Evolutionary conservation across 2,797 vertebrate genomes (phyloP).

Genomic region (Channallabes apus): DNA sequence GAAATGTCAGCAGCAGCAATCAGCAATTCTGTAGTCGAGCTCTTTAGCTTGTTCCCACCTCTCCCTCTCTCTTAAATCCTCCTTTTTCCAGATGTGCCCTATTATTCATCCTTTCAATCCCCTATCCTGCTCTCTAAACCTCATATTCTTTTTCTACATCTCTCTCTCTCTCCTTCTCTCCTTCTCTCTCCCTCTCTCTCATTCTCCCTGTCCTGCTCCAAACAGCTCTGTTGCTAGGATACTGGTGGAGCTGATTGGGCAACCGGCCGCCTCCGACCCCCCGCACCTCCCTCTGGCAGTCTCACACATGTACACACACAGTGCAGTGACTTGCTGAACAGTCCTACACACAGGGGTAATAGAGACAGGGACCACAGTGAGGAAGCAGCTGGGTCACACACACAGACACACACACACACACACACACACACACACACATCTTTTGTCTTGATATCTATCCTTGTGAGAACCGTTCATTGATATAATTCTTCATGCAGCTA

Average conservation of each 20-base stretch:
- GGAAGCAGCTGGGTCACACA: constrained; percentile 76
- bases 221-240: constrained; percentile 86
- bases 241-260: constrained; percentile 80
- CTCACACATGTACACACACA: constrained; percentile 56
- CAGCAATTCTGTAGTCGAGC: constrained; percentile 64
- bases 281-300: constrained; percentile 72
- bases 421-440: not conserved
- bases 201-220: constrained; percentile 77
- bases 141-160: constrained; percentile 48
- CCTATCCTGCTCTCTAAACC: constrained; percentile 72
- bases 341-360: constrained; percentile 50
- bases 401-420: constrained; percentile 15
- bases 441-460: not conserved
- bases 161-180: constrained; percentile 54
- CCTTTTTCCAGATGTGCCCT: constrained; percentile 69
- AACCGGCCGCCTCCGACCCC: constrained; percentile 66
- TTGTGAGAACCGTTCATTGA: not conserved
- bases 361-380: constrained; percentile 58
- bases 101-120: constrained; percentile 63
- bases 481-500: not conserved
- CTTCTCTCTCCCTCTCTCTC: constrained; percentile 44
- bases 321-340: constrained; percentile 57
- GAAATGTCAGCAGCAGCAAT: constrained; percentile 73
- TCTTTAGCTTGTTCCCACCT: constrained; percentile 43
- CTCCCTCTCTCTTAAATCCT: constrained; percentile 64